Evolutionary conservation across 2,888 invertebrate genomes (phyloP).

Genomic region (Kuschelorhynchus macadamiae): DNA sequence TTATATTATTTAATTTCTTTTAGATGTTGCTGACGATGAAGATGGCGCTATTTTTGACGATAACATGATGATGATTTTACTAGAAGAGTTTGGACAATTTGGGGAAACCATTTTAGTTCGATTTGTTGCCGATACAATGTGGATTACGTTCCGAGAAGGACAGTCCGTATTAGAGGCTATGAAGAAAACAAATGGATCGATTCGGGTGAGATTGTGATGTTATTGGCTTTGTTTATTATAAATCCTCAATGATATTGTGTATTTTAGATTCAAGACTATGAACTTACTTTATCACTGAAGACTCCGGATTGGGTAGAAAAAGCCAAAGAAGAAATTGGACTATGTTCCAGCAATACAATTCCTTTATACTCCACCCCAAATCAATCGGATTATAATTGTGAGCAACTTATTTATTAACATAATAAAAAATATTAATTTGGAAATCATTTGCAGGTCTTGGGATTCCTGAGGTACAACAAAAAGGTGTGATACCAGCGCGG

Average conservation of each 20-base stretch:
- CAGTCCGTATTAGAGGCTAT: conserved; percentile 85
- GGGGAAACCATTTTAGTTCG: conserved; percentile 93
- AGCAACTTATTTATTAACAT: no score
- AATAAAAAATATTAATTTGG: no score
- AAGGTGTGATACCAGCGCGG: conserved; percentile 52
- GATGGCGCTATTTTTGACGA: conserved; percentile 82
- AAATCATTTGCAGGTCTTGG: conserved; percentile 62
- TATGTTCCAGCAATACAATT: conserved; percentile 89
- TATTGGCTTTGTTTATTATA: no score
- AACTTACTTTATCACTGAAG: conserved; percentile 81
- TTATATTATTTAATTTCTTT: conserved; percentile 3
- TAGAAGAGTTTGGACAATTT: conserved; percentile 86
- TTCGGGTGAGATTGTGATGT: conserved; percentile 45
- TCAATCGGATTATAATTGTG: conserved; percentile 67
- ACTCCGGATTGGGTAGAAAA: conserved; percentile 89
- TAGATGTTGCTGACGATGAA: conserved; percentile 65
- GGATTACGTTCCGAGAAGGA: conserved; percentile 93
- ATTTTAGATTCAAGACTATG: conserved; percentile 77
- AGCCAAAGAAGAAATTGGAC: conserved; percentile 85
- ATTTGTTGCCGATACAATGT: conserved; percentile 90
- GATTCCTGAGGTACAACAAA: conserved; percentile 69
- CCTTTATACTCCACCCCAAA: conserved; percentile 73
- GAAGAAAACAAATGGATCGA: conserved; percentile 59
- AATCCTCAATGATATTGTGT: background rate
- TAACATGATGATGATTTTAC: conserved; percentile 82